These are phyloP conservation scores for Drosophila aff. DNA, from an alignment of 1,140 invertebrate genomes.

Conservation along the genomic window DNA sequence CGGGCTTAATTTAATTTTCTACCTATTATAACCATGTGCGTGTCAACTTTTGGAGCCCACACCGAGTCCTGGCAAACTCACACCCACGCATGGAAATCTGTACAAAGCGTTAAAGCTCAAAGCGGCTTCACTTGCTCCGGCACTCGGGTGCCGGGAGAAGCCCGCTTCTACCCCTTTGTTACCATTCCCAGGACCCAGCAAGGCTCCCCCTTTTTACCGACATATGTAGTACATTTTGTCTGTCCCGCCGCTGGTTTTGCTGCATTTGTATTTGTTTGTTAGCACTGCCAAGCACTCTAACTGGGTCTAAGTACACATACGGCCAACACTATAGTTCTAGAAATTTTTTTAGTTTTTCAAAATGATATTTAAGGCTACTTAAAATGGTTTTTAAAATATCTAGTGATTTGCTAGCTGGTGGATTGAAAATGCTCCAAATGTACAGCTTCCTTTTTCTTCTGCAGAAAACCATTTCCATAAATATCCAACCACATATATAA, in stretches of 20 bases:
- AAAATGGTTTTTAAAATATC: not conserved
- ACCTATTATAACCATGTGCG: conserved; percentile 68
- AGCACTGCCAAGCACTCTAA: conserved; percentile 48
- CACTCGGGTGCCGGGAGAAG: not conserved
- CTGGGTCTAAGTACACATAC: conserved; percentile 7
- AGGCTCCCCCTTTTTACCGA: conserved; percentile 38
- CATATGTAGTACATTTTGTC: conserved; percentile 72
- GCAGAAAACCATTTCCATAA: not conserved
- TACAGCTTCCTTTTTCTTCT: not conserved
- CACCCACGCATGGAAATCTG: conserved; percentile 39
- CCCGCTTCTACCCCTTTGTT: not conserved
- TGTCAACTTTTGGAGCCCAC: conserved; percentile 72
- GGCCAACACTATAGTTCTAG: not conserved
- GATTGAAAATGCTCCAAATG: not conserved
- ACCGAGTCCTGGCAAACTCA: conserved; percentile 25
- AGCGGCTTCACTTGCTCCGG: conserved; percentile 55
- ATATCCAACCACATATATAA: not conserved
- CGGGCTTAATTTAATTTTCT: conserved; percentile 73
- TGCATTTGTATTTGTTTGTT: conserved; percentile 75
- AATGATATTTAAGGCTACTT: not conserved
- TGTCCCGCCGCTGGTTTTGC: conserved; percentile 43
- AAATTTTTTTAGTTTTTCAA: not conserved
- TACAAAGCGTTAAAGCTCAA: conserved; percentile 63
- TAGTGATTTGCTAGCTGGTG: too few species aligned
- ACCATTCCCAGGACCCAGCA: not conserved